Evolutionary conservation across 2,797 vertebrate species (phyloP).

Genomic region (Fistularia commersonii): DNA sequence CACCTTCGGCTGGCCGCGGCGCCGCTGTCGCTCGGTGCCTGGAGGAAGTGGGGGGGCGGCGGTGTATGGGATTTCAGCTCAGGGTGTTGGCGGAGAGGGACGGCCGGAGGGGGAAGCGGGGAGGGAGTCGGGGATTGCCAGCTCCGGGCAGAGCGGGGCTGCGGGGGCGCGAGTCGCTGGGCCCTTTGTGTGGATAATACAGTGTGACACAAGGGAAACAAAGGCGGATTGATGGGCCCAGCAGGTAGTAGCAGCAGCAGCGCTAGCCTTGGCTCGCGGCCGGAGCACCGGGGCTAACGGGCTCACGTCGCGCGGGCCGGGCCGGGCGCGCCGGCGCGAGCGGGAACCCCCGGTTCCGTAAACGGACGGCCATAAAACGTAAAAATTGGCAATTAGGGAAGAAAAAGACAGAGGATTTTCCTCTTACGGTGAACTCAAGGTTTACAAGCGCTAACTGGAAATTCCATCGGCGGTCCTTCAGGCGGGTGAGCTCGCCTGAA

Average conservation of each 20-base stretch:
- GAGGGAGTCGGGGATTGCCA: constrained; percentile 83
- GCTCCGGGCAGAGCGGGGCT: constrained; percentile 78
- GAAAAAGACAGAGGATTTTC: no score
- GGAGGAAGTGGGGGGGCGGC: constrained; percentile 56
- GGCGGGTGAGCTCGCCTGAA: no score
- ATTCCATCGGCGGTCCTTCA: no score
- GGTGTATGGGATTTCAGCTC: constrained; percentile 73
- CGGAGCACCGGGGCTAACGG: constrained; percentile 75
- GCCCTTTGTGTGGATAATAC: constrained; percentile 87
- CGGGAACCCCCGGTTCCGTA: constrained; percentile 39
- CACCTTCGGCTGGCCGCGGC: constrained; percentile 34
- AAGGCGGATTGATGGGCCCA: constrained; percentile 98
- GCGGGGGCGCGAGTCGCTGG: constrained; percentile 76
- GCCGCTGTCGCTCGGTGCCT: constrained; percentile 39
- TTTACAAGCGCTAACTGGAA: no score
- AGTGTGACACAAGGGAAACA: constrained; percentile 98
- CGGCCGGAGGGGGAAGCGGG: constrained; percentile 29
- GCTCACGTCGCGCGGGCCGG: constrained; percentile 70
- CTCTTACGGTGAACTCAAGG: no score
- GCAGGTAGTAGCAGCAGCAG: constrained; percentile 92
- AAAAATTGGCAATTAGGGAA: no score
- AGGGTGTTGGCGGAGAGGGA: constrained; percentile 60
- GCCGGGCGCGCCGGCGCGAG: constrained; percentile 64
- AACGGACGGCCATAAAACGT: neutral
- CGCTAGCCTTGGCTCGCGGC: constrained; percentile 78